Conservation (phyloP, 2,113 vertebrate genomes). For the Sceloporus tristichus region DNA sequence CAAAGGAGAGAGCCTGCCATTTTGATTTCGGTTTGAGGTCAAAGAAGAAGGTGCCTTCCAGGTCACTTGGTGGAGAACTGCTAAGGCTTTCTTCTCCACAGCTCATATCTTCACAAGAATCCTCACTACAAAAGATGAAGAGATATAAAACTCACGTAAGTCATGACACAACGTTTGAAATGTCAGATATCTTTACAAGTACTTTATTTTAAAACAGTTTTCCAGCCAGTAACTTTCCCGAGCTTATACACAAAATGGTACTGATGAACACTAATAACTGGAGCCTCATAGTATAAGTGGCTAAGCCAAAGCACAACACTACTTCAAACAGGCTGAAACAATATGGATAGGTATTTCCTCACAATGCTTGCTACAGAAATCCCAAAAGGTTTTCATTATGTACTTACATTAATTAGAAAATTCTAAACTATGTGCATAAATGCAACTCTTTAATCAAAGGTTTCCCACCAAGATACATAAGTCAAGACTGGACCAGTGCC, state of each 20-base stretch:
- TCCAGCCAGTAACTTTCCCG: too few species aligned
- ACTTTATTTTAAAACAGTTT: too few species aligned
- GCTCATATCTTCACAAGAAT: conserved; percentile 93
- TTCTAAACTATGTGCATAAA: not conserved
- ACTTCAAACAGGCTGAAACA: not conserved
- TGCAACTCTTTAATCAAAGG: not conserved
- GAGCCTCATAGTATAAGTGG: not conserved
- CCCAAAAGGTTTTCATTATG: not conserved
- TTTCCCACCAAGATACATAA: not conserved
- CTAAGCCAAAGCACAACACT: not conserved
- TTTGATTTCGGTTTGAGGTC: conserved; percentile 77
- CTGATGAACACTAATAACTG: too few species aligned
- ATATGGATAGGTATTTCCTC: not conserved
- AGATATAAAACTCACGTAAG: conserved; percentile 23
- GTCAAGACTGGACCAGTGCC: too few species aligned
- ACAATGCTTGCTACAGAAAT: not conserved
- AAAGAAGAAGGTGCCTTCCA: conserved; percentile 89
- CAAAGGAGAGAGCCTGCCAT: conserved; percentile 71
- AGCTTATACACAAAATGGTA: too few species aligned
- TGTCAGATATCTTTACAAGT: not conserved
- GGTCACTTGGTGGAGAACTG: conserved; percentile 86
- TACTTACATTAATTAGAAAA: too few species aligned
- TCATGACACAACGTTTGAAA: not conserved
- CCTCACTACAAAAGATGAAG: conserved; percentile 82
- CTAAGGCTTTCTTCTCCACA: conserved; percentile 92